Conservation (phyloP, 2,113 vertebrate genomes). For the Girardinichthys multiradiatus region DNA sequence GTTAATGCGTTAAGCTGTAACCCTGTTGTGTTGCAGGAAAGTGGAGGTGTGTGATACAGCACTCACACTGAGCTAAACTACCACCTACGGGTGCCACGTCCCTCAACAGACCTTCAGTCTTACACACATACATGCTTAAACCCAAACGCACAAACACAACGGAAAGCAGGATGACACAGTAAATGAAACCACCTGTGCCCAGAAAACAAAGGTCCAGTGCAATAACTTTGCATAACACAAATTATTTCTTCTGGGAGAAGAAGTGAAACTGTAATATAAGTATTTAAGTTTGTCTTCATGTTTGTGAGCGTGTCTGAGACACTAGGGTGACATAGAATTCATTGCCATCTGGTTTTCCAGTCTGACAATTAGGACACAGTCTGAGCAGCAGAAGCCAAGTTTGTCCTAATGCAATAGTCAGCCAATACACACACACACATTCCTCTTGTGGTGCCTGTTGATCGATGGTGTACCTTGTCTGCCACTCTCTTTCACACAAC, state of each 20-base stretch:
- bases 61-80: slow-evolving; percentile 52
- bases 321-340: slow-evolving; percentile 36
- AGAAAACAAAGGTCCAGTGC: slow-evolving; percentile 59
- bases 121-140: neutral
- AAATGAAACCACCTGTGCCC: slow-evolving; percentile 26
- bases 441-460: slow-evolving; percentile 33
- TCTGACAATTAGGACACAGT: slow-evolving; percentile 67
- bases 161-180: slow-evolving; percentile 1
- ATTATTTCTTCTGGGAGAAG: slow-evolving; percentile 49
- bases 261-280: slow-evolving; percentile 33
- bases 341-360: slow-evolving; percentile 63
- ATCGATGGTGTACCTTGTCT: slow-evolving; percentile 68
- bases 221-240: slow-evolving; percentile 64
- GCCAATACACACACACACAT: slow-evolving; percentile 33
- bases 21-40: slow-evolving; percentile 49
- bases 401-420: slow-evolving; percentile 64
- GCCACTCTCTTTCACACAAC: slow-evolving; percentile 62
- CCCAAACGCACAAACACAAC: neutral
- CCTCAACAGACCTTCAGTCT: slow-evolving; percentile 65
- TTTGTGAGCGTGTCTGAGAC: slow-evolving; percentile 28
- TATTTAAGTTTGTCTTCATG: slow-evolving; percentile 8
- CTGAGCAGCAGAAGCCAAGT: slow-evolving; percentile 60
- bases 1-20: slow-evolving; percentile 52
- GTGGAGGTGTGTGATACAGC: slow-evolving; percentile 52
- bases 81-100: slow-evolving; percentile 58